Conservation (phyloP, 2,888 invertebrate genomes). For the Cabera pusaria region DNA sequence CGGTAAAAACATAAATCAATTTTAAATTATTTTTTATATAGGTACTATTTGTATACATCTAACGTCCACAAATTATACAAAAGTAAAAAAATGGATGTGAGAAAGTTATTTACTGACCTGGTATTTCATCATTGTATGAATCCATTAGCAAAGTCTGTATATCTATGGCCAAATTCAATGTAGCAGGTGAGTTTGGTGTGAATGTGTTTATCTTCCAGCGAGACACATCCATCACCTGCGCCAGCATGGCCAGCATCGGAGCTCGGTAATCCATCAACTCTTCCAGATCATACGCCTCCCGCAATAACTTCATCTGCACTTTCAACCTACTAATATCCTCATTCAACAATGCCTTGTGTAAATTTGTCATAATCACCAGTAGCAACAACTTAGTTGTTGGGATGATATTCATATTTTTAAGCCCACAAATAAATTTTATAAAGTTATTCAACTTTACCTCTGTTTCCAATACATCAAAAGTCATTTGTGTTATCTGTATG, state of each 20-base stretch:
- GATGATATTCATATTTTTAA: conserved; percentile 53
- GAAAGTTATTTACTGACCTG: too few species aligned
- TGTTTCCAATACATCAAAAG: conserved; percentile 45
- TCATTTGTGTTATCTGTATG: conserved; percentile 47
- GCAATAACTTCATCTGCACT: conserved; percentile 53
- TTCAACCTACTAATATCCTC: conserved; percentile 48
- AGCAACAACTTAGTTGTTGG: conserved; percentile 55
- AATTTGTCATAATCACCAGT: conserved; percentile 63
- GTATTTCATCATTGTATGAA: conserved; percentile 50
- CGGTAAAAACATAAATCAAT: too few species aligned
- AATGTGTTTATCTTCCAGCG: conserved; percentile 65
- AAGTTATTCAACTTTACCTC: conserved; percentile 52
- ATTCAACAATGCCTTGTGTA: conserved; percentile 55
- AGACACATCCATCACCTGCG: conserved; percentile 60
- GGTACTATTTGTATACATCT: too few species aligned
- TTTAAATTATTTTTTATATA: too few species aligned
- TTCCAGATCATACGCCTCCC: conserved; percentile 44
- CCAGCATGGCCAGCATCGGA: conserved; percentile 68
- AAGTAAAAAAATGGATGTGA: too few species aligned
- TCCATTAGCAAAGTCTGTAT: conserved; percentile 54
- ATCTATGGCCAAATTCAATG: conserved; percentile 52
- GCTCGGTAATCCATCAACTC: conserved; percentile 62
- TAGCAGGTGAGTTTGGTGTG: conserved; percentile 40
- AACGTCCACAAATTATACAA: too few species aligned
- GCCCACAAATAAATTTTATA: conserved; percentile 51